A percentile compares a stretch with the other conserved stretches of the same genome.
These are phyloP conservation scores for Xanthorhoe designata DNA, from an alignment of 2,888 invertebrate species.

Conservation along the genomic window DNA sequence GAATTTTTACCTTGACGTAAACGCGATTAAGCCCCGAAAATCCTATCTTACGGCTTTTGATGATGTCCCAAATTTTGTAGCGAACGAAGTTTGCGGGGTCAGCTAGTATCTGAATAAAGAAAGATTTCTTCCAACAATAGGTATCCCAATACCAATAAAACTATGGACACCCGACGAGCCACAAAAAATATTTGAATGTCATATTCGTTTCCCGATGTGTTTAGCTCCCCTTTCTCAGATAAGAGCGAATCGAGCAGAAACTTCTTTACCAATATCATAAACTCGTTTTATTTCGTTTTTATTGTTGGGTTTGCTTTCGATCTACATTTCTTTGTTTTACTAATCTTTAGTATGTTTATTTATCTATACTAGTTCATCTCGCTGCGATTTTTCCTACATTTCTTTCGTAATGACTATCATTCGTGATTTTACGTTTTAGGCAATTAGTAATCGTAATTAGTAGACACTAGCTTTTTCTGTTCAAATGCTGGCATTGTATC, in stretches of 20 bases:
- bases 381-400: too few species aligned
- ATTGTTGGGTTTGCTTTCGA: slow-evolving; percentile 30
- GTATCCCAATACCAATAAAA: slow-evolving; percentile 5
- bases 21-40: too few species aligned
- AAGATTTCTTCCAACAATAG: too few species aligned
- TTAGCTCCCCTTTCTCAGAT: slow-evolving; percentile 54
- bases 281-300: slow-evolving; percentile 32
- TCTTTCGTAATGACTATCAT: too few species aligned
- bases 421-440: too few species aligned
- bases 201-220: slow-evolving; percentile 66
- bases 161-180: slow-evolving; percentile 50
- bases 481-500: too few species aligned
- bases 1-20: too few species aligned
- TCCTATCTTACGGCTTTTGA: too few species aligned
- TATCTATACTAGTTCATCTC: neutral
- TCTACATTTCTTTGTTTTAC: slow-evolving; percentile 19
- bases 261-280: slow-evolving; percentile 43
- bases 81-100: too few species aligned
- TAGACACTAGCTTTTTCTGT: too few species aligned
- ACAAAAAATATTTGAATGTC: slow-evolving; percentile 67
- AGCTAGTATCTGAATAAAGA: neutral
- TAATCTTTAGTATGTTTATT: slow-evolving; percentile 7
- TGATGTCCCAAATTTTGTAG: too few species aligned
- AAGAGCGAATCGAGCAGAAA: slow-evolving; percentile 46
- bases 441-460: too few species aligned